These are phyloP conservation scores for Goniozus legneri DNA, from an alignment of 1,140 invertebrate species.

Conservation along the genomic window DNA sequence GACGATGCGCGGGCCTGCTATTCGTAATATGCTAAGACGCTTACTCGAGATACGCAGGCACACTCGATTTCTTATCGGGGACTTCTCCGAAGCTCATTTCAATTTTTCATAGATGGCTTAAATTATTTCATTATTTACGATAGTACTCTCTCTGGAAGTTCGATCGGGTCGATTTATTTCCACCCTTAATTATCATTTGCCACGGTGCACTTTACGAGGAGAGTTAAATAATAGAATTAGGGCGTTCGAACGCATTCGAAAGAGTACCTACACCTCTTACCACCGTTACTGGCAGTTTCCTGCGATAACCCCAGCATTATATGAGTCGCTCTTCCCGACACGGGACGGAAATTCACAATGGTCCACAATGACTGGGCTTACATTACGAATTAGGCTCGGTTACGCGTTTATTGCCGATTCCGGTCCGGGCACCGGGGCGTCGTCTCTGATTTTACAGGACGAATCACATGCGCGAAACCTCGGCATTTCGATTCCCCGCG, in stretches of 20 bases:
- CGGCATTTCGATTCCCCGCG: constrained; percentile 8
- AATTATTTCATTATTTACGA: neutral
- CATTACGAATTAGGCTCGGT: constrained; percentile 54
- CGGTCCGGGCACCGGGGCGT: constrained; percentile 39
- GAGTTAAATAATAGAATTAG: constrained; percentile 12
- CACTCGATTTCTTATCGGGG: too few species aligned
- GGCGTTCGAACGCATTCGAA: constrained; percentile 9
- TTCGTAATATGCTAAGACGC: constrained; percentile 24
- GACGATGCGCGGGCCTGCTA: neutral
- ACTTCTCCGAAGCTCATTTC: too few species aligned
- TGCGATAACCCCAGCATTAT: constrained; percentile 41
- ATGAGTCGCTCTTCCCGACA: constrained; percentile 19
- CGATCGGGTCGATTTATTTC: neutral
- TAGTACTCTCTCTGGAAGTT: neutral
- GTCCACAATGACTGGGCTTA: constrained; percentile 45
- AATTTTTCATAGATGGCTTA: neutral
- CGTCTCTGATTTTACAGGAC: constrained; percentile 22
- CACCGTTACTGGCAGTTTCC: constrained; percentile 48
- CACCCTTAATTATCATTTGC: neutral
- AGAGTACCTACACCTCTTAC: constrained; percentile 18
- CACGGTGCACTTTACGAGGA: constrained; percentile 7
- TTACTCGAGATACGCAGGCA: constrained; percentile 13
- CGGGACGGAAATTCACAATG: constrained; percentile 35
- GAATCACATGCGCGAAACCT: neutral
- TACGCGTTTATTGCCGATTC: constrained; percentile 52